phyloP scores from a whole-genome alignment of 2,888 invertebrate genomes.

The Agrochola circellaris region DNA sequence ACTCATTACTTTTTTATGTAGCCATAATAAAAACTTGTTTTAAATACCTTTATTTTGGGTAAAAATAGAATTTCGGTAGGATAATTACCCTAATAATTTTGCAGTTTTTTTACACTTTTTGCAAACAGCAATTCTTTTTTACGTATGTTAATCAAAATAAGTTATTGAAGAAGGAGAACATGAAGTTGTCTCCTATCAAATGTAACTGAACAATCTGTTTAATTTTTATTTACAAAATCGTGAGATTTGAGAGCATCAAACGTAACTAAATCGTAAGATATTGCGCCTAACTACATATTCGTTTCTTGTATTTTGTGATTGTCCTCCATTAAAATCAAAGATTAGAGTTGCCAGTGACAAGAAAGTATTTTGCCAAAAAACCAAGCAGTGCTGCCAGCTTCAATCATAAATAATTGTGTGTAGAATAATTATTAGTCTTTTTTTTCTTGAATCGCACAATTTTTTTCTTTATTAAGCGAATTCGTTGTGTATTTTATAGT shows the following conservation, averaged over 20 bases:
- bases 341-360: slow-evolving; percentile 53
- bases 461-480: slow-evolving; percentile 51
- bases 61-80: too few species aligned
- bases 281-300: background rate
- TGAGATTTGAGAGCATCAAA: background rate
- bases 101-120: background rate
- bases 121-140: too few species aligned
- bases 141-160: background rate
- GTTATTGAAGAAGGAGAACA: background rate
- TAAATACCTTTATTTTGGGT: too few species aligned
- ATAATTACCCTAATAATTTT: too few species aligned
- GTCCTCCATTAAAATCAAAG: slow-evolving; percentile 4
- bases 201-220: background rate
- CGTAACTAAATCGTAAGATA: background rate
- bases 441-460: slow-evolving; percentile 63
- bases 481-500: slow-evolving; percentile 66
- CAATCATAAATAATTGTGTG: slow-evolving; percentile 57
- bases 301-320: background rate
- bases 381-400: slow-evolving; percentile 55
- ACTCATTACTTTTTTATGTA: background rate
- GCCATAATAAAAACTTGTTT: background rate
- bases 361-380: slow-evolving; percentile 60
- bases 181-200: background rate
- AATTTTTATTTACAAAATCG: background rate
- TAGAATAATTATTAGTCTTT: slow-evolving; percentile 56